Evolutionary conservation across 1,140 invertebrate species (phyloP).

Genomic region (Heterodera schachtii): DNA sequence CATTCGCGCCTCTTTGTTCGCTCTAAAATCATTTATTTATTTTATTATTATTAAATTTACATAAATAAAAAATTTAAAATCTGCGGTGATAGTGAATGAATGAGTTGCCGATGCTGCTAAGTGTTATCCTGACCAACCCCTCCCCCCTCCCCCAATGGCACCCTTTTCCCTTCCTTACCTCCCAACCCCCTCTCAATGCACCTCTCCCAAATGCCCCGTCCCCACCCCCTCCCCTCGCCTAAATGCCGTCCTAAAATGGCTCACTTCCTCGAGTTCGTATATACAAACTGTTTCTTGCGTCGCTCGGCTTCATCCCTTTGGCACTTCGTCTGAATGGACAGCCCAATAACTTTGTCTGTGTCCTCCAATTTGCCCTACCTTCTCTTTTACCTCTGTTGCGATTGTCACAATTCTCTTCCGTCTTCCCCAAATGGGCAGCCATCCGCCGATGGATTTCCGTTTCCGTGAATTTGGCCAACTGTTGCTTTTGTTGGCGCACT

Average conservation of each 20-base stretch:
- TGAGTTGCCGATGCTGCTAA: too few species aligned
- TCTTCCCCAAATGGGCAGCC: neutral
- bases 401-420: neutral
- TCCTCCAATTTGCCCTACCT: neutral
- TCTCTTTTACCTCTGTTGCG: neutral
- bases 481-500: neutral
- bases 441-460: neutral
- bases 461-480: neutral
- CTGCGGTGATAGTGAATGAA: neutral
- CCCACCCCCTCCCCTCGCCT: neutral
- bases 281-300: neutral
- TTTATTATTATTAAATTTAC: neutral
- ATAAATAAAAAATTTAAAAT: neutral
- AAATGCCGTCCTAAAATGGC: neutral
- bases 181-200: too few species aligned
- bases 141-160: too few species aligned
- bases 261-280: constrained; percentile 12
- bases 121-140: too few species aligned
- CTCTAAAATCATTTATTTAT: neutral
- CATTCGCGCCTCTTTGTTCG: constrained; percentile 34
- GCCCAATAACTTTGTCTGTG: neutral
- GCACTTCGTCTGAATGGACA: neutral
- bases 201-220: neutral
- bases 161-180: too few species aligned
- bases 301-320: neutral